Conservation (phyloP, 2,797 vertebrate genomes). For the Prionace glauca region DNA sequence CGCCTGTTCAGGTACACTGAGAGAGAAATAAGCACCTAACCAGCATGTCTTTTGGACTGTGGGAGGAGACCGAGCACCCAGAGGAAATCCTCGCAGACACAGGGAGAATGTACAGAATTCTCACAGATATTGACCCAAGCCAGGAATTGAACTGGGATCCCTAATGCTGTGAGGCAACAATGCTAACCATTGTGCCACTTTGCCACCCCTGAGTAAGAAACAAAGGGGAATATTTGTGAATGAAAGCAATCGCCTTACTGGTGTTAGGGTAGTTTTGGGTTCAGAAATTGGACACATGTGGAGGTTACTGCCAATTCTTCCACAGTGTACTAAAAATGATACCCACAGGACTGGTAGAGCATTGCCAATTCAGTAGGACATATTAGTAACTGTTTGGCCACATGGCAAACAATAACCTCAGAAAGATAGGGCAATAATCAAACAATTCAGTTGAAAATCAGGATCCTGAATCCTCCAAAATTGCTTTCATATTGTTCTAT, state of each 20-base stretch:
- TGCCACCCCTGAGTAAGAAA: not conserved
- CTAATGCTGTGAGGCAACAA: too few species aligned
- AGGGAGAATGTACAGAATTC: too few species aligned
- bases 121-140: too few species aligned
- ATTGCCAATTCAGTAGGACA: not conserved
- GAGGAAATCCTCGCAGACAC: too few species aligned
- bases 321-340: not conserved
- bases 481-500: constrained; percentile 21
- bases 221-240: not conserved
- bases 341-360: not conserved
- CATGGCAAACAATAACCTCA: not conserved
- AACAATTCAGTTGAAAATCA: not conserved
- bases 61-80: too few species aligned
- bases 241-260: not conserved
- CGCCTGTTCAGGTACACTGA: too few species aligned
- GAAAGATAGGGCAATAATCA: not conserved
- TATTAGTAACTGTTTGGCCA: not conserved
- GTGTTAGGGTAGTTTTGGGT: not conserved
- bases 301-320: not conserved
- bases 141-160: too few species aligned
- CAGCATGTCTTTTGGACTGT: too few species aligned
- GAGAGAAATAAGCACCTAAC: too few species aligned
- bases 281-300: not conserved
- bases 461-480: not conserved
- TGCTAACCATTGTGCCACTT: too few species aligned